A percentile compares a stretch with the other conserved stretches of the same genome.
phyloP scores from a whole-genome alignment of 2,888 invertebrate species.

The Oscheius sp. region DNA sequence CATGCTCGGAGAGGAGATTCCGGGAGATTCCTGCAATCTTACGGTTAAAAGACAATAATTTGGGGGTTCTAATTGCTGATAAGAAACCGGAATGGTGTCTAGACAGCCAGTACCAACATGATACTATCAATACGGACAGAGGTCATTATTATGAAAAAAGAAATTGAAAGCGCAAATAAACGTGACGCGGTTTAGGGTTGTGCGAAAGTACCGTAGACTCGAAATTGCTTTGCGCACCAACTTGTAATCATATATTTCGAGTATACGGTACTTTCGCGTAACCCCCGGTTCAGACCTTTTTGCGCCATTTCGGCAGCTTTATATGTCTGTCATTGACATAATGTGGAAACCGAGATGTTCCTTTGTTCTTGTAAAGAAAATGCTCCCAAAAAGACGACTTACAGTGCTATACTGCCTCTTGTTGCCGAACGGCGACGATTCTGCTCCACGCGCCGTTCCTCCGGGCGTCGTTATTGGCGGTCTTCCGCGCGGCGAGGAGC shows the following conservation, averaged over 20 bases:
- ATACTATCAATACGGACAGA: too few relatives aligned
- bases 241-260: too few relatives aligned
- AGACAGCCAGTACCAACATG: neutral
- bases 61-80: neutral
- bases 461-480: slow-evolving; percentile 2
- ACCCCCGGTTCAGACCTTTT: too few relatives aligned
- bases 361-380: too few relatives aligned
- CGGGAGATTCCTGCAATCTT: slow-evolving; percentile 26
- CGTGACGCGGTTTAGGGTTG: too few relatives aligned
- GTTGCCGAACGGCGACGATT: neutral
- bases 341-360: too few relatives aligned
- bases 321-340: too few relatives aligned
- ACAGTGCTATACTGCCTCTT: slow-evolving; percentile 3
- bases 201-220: too few relatives aligned
- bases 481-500: slow-evolving; percentile 5
- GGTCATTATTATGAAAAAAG: neutral
- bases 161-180: neutral
- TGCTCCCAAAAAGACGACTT: neutral
- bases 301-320: too few relatives aligned
- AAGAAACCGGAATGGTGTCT: too few relatives aligned
- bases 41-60: neutral
- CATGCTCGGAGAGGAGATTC: slow-evolving; percentile 28
- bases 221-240: too few relatives aligned
- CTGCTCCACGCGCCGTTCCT: slow-evolving; percentile 7
- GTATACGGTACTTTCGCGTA: too few relatives aligned